A percentile compares a stretch with the other conserved stretches of the same genome.
Conservation (phyloP, 2,113 vertebrate genomes). For the Mungos mungo region DNA sequence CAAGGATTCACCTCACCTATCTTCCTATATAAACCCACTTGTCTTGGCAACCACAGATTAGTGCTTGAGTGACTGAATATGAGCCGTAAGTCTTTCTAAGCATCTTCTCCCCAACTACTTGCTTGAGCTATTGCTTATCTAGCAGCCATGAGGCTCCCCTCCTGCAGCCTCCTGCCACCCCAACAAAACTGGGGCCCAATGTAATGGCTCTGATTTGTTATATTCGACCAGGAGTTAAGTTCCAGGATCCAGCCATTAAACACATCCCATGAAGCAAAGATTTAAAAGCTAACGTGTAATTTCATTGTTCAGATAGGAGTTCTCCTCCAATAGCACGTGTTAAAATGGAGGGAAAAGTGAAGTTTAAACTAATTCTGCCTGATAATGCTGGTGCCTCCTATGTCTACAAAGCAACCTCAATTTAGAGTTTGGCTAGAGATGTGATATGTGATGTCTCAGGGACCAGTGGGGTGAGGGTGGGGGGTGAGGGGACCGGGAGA, state of each 20-base stretch:
- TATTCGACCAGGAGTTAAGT: background rate
- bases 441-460: background rate
- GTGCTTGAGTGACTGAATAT: background rate
- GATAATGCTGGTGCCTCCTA: background rate
- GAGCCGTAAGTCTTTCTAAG: background rate
- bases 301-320: background rate
- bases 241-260: background rate
- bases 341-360: background rate
- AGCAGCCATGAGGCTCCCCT: background rate
- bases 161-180: background rate
- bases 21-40: background rate
- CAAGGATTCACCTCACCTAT: background rate
- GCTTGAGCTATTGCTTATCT: background rate
- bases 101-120: background rate
- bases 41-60: background rate
- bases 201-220: background rate
- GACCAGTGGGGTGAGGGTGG: background rate
- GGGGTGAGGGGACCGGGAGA: background rate
- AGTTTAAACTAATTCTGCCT: background rate
- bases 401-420: background rate
- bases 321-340: background rate
- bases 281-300: background rate
- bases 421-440: background rate
- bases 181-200: background rate
- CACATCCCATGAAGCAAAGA: background rate